Percentiles rank a stretch among this genome's conserved stretches.
Evolutionary conservation across 2,113 vertebrate species (phyloP).

Genomic region (Echinops telfairi): DNA sequence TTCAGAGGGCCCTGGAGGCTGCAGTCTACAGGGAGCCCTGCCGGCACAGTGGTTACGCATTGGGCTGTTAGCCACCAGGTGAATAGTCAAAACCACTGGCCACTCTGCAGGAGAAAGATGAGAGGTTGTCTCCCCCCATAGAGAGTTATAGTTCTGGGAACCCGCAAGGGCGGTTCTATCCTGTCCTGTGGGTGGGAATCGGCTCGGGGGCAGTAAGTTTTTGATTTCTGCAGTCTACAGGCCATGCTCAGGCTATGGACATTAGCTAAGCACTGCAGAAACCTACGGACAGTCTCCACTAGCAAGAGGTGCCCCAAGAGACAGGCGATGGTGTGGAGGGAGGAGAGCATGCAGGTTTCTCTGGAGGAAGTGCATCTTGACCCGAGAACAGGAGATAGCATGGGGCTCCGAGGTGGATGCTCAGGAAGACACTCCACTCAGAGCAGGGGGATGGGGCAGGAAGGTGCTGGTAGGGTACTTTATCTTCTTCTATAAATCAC

Average conservation of each 20-base stretch:
- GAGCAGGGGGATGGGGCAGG: not conserved
- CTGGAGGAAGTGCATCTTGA: not conserved
- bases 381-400: not conserved
- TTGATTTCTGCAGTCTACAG: too few relatives aligned
- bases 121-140: too few relatives aligned
- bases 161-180: too few relatives aligned
- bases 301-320: not conserved
- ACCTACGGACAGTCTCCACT: rapidly evolving
- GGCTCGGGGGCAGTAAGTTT: too few relatives aligned
- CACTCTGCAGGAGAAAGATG: too few relatives aligned
- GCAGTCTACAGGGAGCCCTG: not conserved
- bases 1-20: not conserved
- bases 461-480: not conserved
- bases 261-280: not conserved
- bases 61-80: too few relatives aligned
- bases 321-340: rapidly evolving
- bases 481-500: not conserved
- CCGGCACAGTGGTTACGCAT: too few relatives aligned
- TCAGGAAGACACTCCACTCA: not conserved
- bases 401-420: not conserved
- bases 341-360: not conserved
- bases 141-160: too few relatives aligned
- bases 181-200: too few relatives aligned
- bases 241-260: not conserved
- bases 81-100: too few relatives aligned